Percentiles rank a stretch among this genome's conserved stretches.
Conservation (phyloP, 2,113 vertebrate genomes). For the Colistium nudipinnis region DNA sequence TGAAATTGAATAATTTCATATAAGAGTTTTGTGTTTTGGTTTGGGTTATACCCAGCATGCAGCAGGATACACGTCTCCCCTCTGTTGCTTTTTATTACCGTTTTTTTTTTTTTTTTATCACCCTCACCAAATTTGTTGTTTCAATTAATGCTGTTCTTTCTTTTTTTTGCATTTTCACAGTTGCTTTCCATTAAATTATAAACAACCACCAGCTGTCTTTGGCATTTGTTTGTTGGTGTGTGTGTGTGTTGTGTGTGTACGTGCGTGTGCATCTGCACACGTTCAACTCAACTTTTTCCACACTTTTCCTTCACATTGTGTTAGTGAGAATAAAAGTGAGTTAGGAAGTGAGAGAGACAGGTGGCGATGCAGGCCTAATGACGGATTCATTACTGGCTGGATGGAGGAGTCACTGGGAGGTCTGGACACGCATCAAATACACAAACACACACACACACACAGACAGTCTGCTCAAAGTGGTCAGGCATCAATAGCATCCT, state of each 20-base stretch:
- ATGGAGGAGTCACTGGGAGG: slow-evolving; percentile 45
- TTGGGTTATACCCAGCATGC: neutral
- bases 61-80: neutral
- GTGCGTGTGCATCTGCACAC: neutral
- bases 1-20: too few relatives aligned
- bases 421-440: slow-evolving; percentile 49
- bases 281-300: neutral
- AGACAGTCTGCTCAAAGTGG: slow-evolving; percentile 41
- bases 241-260: neutral
- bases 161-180: neutral
- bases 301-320: slow-evolving; percentile 2
- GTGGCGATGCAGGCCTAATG: slow-evolving; percentile 42
- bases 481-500: slow-evolving; percentile 57
- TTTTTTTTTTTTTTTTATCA: too few relatives aligned
- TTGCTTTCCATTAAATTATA: neutral
- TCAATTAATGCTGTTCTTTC: too few relatives aligned
- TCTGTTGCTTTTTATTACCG: neutral
- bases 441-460: slow-evolving; percentile 22
- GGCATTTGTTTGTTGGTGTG: neutral
- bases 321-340: slow-evolving; percentile 3
- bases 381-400: slow-evolving; percentile 30
- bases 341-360: slow-evolving; percentile 22
- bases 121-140: neutral
- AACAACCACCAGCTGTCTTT: neutral
- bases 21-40: too few relatives aligned